Evolutionary conservation across 2,888 invertebrate genomes (phyloP).

Genomic region (Epistrophella euchroma): DNA sequence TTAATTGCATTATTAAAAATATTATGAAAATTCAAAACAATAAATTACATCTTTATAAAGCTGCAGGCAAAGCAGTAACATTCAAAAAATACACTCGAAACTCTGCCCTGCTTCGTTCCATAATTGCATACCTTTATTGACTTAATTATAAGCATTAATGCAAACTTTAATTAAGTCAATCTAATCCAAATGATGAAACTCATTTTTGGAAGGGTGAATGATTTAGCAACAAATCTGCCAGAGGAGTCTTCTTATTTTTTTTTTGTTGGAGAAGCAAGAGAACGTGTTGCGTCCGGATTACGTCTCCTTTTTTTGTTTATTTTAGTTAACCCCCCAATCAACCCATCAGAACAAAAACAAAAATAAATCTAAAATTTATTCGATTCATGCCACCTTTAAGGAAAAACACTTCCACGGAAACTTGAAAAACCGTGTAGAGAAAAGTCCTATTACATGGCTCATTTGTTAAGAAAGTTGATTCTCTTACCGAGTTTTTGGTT

Average conservation of each 20-base stretch:
- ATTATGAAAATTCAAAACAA: slow-evolving; percentile 58
- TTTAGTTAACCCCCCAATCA: not conserved
- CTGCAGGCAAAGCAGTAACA: slow-evolving; percentile 34
- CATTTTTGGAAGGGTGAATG: slow-evolving; percentile 37
- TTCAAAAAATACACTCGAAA: not conserved
- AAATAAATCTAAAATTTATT: slow-evolving; percentile 16
- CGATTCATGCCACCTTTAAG: slow-evolving; percentile 53
- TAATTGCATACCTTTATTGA: slow-evolving; percentile 42
- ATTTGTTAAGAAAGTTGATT: slow-evolving; percentile 65
- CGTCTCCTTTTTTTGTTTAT: slow-evolving; percentile 31
- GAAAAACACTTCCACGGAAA: slow-evolving; percentile 45
- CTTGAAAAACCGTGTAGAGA: slow-evolving; percentile 15
- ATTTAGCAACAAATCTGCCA: slow-evolving; percentile 23
- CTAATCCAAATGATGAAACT: slow-evolving; percentile 69
- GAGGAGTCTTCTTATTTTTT: not conserved
- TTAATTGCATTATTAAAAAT: slow-evolving; percentile 58
- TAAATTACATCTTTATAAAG: slow-evolving; percentile 38
- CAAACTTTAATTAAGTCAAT: slow-evolving; percentile 76
- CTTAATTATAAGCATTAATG: slow-evolving; percentile 72
- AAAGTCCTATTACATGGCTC: slow-evolving; percentile 66
- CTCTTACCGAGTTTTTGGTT: slow-evolving; percentile 4
- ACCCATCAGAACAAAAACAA: slow-evolving; percentile 9
- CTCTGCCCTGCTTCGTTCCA: not conserved
- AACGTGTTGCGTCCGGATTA: slow-evolving; percentile 52
- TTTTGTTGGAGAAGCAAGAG: not conserved